phyloP scores from a whole-genome alignment of 2,113 vertebrate species.

The Sprattus sprattus region DNA sequence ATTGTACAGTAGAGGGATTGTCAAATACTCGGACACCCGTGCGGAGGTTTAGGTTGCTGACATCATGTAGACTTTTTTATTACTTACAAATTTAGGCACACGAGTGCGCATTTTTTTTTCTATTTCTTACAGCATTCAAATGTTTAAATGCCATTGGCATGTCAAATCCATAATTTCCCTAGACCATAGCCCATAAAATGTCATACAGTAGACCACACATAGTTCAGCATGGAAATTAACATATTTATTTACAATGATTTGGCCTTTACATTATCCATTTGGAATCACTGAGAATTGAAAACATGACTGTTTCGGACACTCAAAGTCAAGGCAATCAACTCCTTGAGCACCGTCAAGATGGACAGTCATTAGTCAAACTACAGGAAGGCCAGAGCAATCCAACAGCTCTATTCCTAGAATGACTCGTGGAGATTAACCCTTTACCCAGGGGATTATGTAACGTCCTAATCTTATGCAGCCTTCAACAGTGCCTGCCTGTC shows the following conservation, averaged over 20 bases:
- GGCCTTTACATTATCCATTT: background rate
- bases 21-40: background rate
- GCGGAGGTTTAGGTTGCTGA: background rate
- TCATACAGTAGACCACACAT: background rate
- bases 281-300: background rate
- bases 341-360: background rate
- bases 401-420: conserved; percentile 62
- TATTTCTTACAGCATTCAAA: too few species aligned
- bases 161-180: too few species aligned
- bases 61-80: background rate
- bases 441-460: conserved; percentile 59
- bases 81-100: too few species aligned
- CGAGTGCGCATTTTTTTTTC: too few species aligned
- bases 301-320: background rate
- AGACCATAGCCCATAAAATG: too few species aligned
- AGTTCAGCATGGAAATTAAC: too few species aligned
- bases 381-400: background rate
- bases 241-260: background rate
- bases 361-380: background rate
- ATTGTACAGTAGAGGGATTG: background rate
- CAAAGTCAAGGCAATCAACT: background rate
- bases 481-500: background rate
- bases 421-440: conserved; percentile 63
- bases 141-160: too few species aligned
- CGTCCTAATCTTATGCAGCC: conserved; percentile 62